Base-by-base conservation (phyloP, 2,888 invertebrate genomes). In the Eupsilia transversa region DNA sequence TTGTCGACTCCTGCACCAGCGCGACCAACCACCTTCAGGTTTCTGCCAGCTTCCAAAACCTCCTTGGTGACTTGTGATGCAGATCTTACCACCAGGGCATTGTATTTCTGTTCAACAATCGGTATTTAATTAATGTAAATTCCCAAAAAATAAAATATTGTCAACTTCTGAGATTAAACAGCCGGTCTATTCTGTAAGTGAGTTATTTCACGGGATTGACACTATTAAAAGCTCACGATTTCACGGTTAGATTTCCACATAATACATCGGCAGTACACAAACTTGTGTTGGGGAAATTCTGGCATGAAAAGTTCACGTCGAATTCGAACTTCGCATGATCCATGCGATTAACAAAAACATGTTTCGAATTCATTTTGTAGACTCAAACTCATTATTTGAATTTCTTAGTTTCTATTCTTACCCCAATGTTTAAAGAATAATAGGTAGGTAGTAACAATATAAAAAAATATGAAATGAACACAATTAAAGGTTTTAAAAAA, bases 1-100 rank as follows among this genome's bases (percentile, higher is more conserved):
- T 99, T 99, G 95, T 99, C 99, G 7, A 99, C 99, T 6, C 99
- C 99, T 3, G 99, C 99, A 10, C 99, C 99, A n/a, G 99, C 99
- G 61, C 99, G 97, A 23, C 99, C 99, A 59, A 99, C 98, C 30
- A 99, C 98, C 94, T 98, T 98, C 60, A 99, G 96, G 72, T 97
- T 97, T 3, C 96, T 96, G 3, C 97, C 98, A 1, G 98, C 98
- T 72, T 97, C 97, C 79, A 99, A 97, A 43, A 99, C 97, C 84
- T 98, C 98, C 72, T 97, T 97, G 3, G 99, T 99, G 72, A 99
- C 99, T 97, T 99, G 99, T 0, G 99, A 98, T 76, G 99, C 99
- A 9, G 99, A 99, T 30, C 99, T 97, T 1, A 99, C 99, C 85
- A 99, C 98, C 84, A 99, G 96, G 0, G 98, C 99, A 92, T 99